These are phyloP conservation scores for Parauchenoglanis ngamensis DNA, from an alignment of 2,797 vertebrate species.

Conservation along the genomic window DNA sequence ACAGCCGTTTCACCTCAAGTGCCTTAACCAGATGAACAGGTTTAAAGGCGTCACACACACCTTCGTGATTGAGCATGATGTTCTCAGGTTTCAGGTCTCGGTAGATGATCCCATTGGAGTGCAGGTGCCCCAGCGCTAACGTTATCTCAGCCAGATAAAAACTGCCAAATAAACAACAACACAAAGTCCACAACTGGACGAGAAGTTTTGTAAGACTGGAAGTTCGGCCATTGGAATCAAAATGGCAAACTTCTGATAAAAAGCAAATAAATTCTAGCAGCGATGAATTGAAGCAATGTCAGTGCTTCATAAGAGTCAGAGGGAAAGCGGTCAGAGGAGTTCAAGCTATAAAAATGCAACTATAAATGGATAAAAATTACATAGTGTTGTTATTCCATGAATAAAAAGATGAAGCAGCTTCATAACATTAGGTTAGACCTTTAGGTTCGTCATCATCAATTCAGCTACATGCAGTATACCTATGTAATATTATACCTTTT, in stretches of 20 bases:
- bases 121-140: constrained; percentile 88
- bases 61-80: constrained; percentile 89
- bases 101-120: constrained; percentile 87
- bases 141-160: constrained; percentile 92
- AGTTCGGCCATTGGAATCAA: background rate
- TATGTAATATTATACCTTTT: too few relatives aligned
- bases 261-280: background rate
- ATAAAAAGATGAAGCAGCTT: too few relatives aligned
- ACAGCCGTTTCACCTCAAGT: background rate
- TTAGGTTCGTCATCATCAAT: too few relatives aligned
- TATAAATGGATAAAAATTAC: background rate
- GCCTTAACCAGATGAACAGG: constrained; percentile 1
- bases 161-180: constrained; percentile 62
- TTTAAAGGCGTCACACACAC: constrained; percentile 62
- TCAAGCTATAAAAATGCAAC: background rate
- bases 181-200: constrained; percentile 4
- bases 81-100: constrained; percentile 84
- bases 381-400: background rate
- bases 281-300: background rate
- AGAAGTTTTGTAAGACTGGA: background rate
- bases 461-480: too few relatives aligned
- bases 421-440: too few relatives aligned
- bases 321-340: background rate
- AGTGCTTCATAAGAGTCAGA: background rate
- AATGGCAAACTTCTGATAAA: background rate